Base-by-base conservation (phyloP, 2,888 invertebrate species). In the Cheilosia soror region DNA sequence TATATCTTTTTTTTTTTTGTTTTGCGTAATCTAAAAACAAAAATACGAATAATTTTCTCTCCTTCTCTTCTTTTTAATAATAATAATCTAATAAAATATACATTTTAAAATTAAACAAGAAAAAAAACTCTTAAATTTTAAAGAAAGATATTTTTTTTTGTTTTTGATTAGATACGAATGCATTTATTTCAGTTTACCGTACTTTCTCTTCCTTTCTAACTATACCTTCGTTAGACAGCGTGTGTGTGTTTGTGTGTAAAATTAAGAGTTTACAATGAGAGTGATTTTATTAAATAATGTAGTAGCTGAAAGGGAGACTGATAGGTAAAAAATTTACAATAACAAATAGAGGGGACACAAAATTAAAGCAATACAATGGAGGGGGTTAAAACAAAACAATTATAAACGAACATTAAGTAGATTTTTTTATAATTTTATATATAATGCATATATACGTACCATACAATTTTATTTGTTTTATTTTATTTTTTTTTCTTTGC, bases 241-340 rank as follows among this genome's bases (percentile, higher is more conserved):
- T 42, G 51, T 66, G 47, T 88, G 76, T 87, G 47, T 75, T 88
- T 89, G 87, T 89, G 89, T 89, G 90, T 88, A 89, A 89, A 88
- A 90, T 89, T 90, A 89, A 89, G 88, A 89, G 77, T 63, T 68
- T 69, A 83, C 63, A 79, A 79, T 69, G 63, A 62, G 68, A 27
- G 37, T 62, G 44, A 60, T 73, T 78, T 55, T 2, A 42, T 65
- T 71, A 77, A 68, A 72, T 73, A 62, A 69, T 69, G 51, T 51
- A 62, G 57, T 51, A 62, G 69, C 69, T 84, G 69, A 60, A 65
- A 71, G 15, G 53, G 51, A 44, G 60, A 51, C 62, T 57, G 71
- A 75, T 60, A 73, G 79, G 79, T 60, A 71, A 47, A 73, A 73
- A 79, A 79, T 73, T 42, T 78, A 72, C 72, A 82, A 72, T 76